A percentile compares a stretch with the other conserved stretches of the same genome.
phyloP scores from a whole-genome alignment of 2,797 vertebrate species.

The Brotula barbata region DNA sequence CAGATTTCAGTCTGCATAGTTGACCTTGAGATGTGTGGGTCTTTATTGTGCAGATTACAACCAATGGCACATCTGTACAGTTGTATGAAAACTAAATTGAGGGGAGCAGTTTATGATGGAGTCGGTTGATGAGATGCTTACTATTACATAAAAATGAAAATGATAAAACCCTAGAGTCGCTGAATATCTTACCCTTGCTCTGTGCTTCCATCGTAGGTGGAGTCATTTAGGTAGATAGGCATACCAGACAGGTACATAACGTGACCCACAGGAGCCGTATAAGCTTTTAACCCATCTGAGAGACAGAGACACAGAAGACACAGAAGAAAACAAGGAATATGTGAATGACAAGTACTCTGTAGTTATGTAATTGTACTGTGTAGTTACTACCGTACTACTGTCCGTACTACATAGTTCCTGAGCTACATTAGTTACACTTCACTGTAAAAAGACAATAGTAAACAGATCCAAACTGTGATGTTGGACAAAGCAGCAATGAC shows the following conservation, averaged over 20 bases:
- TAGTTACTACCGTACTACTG: too few relatives aligned
- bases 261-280: conserved; percentile 87
- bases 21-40: conserved; percentile 15
- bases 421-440: too few relatives aligned
- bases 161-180: neutral
- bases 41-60: conserved; percentile 4
- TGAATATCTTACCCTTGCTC: conserved; percentile 80
- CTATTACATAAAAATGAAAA: conserved; percentile 29
- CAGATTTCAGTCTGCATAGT: conserved; percentile 19
- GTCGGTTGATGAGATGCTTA: conserved; percentile 19
- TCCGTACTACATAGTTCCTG: too few relatives aligned
- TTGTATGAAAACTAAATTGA: conserved; percentile 16
- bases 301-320: conserved; percentile 8
- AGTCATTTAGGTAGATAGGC: conserved; percentile 87
- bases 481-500: too few relatives aligned
- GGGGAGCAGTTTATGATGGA: conserved; percentile 4
- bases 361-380: neutral
- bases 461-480: too few relatives aligned
- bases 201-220: conserved; percentile 88
- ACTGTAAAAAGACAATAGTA: too few relatives aligned
- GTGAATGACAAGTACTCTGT: neutral
- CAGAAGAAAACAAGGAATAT: neutral
- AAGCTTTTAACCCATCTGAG: conserved; percentile 88
- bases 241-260: conserved; percentile 83
- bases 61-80: neutral